These are phyloP conservation scores for Chelmon rostratus DNA, from an alignment of 2,797 vertebrate species.

Conservation along the genomic window DNA sequence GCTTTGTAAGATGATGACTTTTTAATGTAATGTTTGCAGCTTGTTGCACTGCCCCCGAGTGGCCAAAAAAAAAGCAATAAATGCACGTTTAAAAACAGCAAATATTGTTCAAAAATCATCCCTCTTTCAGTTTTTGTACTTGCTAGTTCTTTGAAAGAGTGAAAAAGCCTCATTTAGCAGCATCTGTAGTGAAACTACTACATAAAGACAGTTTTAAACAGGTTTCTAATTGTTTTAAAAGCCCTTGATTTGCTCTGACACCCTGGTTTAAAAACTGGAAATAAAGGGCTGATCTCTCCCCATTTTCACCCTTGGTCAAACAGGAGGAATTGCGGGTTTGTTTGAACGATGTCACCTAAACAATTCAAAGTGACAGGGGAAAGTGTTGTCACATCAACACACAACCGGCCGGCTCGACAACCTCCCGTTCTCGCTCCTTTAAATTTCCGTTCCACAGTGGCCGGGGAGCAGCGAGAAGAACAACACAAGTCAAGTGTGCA, in stretches of 20 bases:
- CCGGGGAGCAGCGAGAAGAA: slow-evolving; percentile 29
- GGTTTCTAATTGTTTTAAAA: neutral
- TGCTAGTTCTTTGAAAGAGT: neutral
- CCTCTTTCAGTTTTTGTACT: too few relatives aligned
- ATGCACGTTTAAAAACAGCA: neutral
- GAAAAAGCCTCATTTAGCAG: neutral
- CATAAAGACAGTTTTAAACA: neutral
- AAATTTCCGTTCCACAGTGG: slow-evolving; percentile 19
- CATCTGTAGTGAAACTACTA: neutral
- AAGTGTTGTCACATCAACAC: slow-evolving; percentile 58
- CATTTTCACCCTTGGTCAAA: slow-evolving; percentile 44
- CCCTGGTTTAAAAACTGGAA: neutral
- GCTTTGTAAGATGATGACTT: neutral
- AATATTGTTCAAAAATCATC: too few relatives aligned
- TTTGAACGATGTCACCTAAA: slow-evolving; percentile 39
- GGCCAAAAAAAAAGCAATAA: neutral
- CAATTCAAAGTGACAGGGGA: slow-evolving; percentile 36
- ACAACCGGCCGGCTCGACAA: slow-evolving; percentile 10
- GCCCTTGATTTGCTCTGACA: neutral
- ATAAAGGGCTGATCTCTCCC: neutral
- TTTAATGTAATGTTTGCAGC: neutral
- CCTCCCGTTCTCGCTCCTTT: slow-evolving; percentile 15
- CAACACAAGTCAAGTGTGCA: slow-evolving; percentile 65
- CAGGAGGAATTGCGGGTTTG: slow-evolving; percentile 44
- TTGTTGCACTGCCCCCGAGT: neutral